Base-by-base conservation (phyloP, 2,113 vertebrate genomes). In the Pimephales promelas region DNA sequence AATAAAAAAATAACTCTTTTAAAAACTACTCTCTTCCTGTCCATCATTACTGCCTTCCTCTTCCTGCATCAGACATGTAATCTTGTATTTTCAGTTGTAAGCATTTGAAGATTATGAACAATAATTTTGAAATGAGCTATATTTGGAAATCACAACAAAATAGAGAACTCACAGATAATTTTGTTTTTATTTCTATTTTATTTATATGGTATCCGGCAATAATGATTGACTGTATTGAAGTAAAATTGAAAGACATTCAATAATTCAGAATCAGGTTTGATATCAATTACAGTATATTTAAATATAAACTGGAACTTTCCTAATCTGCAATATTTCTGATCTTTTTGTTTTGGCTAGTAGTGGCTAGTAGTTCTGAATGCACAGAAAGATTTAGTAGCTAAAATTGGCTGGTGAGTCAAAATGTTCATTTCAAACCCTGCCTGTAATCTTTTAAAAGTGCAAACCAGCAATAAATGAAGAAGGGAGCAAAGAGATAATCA, bases 1-100 rank as follows among this genome's bases (percentile, higher is more conserved):
- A 84, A 91, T 92, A 54, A 84, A 85, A 14, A 49, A 5, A 14
- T 4, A 71, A 68, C 72, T 71, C 84, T 87, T 84, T 6, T 10
- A 80, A 88, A 16, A 88, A 82, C 16, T 81, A 86, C 74, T 70
- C 36, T 66, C 70, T 85, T 85, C 86, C 36, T 72, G 79, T 57
- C 6, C 43, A 64, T 31, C 57, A 31, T 31, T 49, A 49, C 49
- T 75, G 5, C 26, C 72, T 75, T 75, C 72, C 72, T 54, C 9
- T 74, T 49, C 70, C 2, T 59, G 7, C 34, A 57, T 28, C 26
- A 43, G 56, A 77, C 31, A 54, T 36, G 11, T 2, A 36, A 57
- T 77, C 7, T 78, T 43, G 11, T 24, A 43, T 59, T 43, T 78
- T n/a, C 34, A 43, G 66, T n/a, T 68, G 64, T 26, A 10, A 43